A percentile compares a stretch with the other conserved stretches of the same genome.
These are phyloP conservation scores for Dusona sp. DNA, from an alignment of 2,888 invertebrate species.

Conservation along the genomic window DNA sequence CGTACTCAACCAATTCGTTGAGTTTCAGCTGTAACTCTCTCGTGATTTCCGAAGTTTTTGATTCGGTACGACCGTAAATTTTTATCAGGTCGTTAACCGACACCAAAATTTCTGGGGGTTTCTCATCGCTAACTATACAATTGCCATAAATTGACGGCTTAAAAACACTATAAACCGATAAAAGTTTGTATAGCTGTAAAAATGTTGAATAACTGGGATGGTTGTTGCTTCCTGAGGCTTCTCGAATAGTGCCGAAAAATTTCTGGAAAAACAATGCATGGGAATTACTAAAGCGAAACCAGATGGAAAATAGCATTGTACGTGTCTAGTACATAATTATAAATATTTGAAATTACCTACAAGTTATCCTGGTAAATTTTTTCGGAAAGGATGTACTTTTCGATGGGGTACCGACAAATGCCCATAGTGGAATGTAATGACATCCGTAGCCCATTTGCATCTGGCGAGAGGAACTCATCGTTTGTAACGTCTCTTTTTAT, in stretches of 20 bases:
- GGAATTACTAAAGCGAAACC: neutral
- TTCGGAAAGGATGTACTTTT: slow-evolving; percentile 4
- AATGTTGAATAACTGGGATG: slow-evolving; percentile 5
- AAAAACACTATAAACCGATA: neutral
- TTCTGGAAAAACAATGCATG: slow-evolving; percentile 5
- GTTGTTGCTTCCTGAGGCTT: slow-evolving; percentile 13
- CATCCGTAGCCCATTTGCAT: neutral
- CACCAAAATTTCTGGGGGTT: slow-evolving; percentile 20
- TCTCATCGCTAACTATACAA: slow-evolving; percentile 35
- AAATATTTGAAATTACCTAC: neutral
- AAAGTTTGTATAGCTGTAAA: slow-evolving; percentile 4
- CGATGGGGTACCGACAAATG: slow-evolving; percentile 13
- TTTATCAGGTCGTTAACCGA: slow-evolving; percentile 38
- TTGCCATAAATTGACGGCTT: slow-evolving; percentile 45
- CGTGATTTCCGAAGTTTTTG: neutral
- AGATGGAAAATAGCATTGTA: neutral
- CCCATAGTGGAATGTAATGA: neutral
- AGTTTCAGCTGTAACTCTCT: slow-evolving; percentile 16
- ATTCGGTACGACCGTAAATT: slow-evolving; percentile 24
- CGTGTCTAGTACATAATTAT: neutral
- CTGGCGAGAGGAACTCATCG: slow-evolving; percentile 10
- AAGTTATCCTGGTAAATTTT: slow-evolving; percentile 15
- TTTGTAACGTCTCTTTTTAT: neutral
- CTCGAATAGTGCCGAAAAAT: slow-evolving; percentile 15
- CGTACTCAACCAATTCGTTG: slow-evolving; percentile 22